A percentile compares a stretch with the other conserved stretches of the same genome.
Conservation (phyloP, 1,140 invertebrate genomes). For the Armadillidium nasatum region DNA sequence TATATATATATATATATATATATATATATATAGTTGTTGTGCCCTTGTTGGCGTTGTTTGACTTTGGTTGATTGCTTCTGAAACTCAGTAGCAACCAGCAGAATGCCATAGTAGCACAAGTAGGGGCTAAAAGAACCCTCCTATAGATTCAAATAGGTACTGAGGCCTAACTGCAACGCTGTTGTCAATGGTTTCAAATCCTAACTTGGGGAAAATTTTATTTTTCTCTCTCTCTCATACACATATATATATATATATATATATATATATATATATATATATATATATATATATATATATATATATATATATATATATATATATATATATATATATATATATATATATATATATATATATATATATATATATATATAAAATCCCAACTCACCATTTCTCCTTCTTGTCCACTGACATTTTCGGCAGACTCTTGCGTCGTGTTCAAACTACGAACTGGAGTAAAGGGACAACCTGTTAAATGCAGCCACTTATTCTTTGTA, state of each 20-base stretch:
- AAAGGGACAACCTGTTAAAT: slow-evolving; percentile 47
- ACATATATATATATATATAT: slow-evolving; percentile 3
- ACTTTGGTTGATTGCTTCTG: too few relatives aligned
- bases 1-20: too few relatives aligned
- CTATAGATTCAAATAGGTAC: too few relatives aligned
- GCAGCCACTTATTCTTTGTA: not conserved
- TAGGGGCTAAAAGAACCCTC: too few relatives aligned
- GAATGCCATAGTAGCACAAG: too few relatives aligned
- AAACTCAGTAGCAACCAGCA: too few relatives aligned
- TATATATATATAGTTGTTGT: too few relatives aligned
- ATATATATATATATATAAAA: not conserved
- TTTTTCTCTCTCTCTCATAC: too few relatives aligned
- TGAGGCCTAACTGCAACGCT: too few relatives aligned
- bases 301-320: slow-evolving; percentile 15
- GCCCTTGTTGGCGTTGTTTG: too few relatives aligned
- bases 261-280: slow-evolving; percentile 15
- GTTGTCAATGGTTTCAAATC: too few relatives aligned
- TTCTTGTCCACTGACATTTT: slow-evolving; percentile 43
- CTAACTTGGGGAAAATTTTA: too few relatives aligned
- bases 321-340: slow-evolving; percentile 15
- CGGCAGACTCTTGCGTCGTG: slow-evolving; percentile 45
- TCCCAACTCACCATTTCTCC: slow-evolving; percentile 47
- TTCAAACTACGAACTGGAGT: slow-evolving; percentile 48
- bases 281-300: slow-evolving; percentile 8
- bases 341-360: slow-evolving; percentile 15